These are phyloP conservation scores for Alligator sinensis DNA, from an alignment of 2,113 vertebrate species.

Conservation along the genomic window DNA sequence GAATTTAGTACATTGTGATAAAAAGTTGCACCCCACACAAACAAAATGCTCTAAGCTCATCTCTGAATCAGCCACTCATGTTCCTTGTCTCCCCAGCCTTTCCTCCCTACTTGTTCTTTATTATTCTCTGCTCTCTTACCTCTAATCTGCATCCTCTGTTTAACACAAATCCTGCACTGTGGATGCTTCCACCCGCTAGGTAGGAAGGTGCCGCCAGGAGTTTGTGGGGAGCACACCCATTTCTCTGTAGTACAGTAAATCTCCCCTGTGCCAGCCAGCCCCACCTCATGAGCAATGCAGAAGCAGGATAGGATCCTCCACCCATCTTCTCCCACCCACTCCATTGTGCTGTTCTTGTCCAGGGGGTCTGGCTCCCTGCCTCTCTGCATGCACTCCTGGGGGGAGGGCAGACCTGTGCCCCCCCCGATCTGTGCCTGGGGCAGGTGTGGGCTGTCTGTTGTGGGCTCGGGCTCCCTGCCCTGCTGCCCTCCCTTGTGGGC, in stretches of 20 bases:
- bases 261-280: neutral
- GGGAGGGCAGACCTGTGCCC: too few relatives aligned
- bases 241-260: neutral
- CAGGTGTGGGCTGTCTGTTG: too few relatives aligned
- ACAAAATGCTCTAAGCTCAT: neutral
- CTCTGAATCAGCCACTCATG: neutral
- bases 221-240: neutral
- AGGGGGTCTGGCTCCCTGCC: too few relatives aligned
- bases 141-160: neutral
- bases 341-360: neutral
- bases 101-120: neutral
- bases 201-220: neutral
- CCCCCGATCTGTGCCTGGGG: too few relatives aligned
- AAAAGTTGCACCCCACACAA: neutral
- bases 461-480: too few relatives aligned
- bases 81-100: neutral
- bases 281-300: neutral
- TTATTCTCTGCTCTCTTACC: neutral
- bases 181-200: neutral
- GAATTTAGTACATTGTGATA: neutral
- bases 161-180: neutral
- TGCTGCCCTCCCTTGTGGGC: too few relatives aligned
- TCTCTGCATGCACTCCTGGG: too few relatives aligned
- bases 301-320: neutral
- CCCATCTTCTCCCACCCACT: neutral